Percentiles rank a stretch among this genome's conserved stretches.
phyloP scores from a whole-genome alignment of 2,797 vertebrate genomes.

The Brachyrhaphis roseni region DNA sequence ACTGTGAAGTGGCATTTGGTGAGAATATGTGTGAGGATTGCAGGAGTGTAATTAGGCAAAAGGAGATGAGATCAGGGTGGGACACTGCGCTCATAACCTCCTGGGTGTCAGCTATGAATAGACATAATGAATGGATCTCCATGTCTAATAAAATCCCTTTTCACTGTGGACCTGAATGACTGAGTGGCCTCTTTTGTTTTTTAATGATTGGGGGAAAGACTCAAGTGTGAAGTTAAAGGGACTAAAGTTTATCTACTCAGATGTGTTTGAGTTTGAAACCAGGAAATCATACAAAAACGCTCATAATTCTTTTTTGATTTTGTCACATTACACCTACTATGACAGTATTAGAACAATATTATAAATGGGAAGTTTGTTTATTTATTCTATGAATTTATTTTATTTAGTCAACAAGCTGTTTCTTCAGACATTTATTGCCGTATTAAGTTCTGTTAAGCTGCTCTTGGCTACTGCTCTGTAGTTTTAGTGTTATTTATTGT shows the following conservation, averaged over 20 bases:
- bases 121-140: constrained; percentile 61
- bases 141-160: constrained; percentile 38
- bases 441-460: no score
- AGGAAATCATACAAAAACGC: background rate
- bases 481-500: no score
- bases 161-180: constrained; percentile 13
- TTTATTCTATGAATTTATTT: no score
- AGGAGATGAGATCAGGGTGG: constrained; percentile 45
- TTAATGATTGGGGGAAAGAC: background rate
- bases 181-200: constrained; percentile 1
- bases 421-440: no score
- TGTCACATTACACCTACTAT: background rate
- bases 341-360: no score
- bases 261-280: background rate
- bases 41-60: constrained; percentile 52
- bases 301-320: background rate
- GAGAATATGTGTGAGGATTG: constrained; percentile 34
- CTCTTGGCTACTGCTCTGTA: no score
- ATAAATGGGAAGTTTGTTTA: no score
- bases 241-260: background rate
- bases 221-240: background rate
- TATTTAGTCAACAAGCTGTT: no score
- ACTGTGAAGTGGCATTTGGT: constrained; percentile 41
- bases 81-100: constrained; percentile 47
- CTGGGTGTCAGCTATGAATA: constrained; percentile 64